Conservation (phyloP, 2,888 invertebrate species). For the Smittia aterrima region DNA sequence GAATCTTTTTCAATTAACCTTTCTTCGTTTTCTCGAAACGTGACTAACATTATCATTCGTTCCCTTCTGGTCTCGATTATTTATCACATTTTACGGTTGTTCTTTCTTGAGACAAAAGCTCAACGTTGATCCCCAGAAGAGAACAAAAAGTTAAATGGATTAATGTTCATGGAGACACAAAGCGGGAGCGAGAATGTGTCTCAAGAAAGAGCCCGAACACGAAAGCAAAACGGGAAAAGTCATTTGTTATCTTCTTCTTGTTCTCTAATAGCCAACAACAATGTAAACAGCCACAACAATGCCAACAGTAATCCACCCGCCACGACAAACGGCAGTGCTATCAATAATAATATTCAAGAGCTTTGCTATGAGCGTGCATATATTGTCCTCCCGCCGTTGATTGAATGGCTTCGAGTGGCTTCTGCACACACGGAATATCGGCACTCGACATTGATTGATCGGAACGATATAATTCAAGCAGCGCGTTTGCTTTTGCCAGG, state of each 20-base stretch:
- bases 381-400: constrained; percentile 81
- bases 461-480: constrained; percentile 85
- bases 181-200: background rate
- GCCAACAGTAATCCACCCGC: constrained; percentile 46
- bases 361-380: constrained; percentile 85
- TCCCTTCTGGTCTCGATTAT: background rate
- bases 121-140: background rate
- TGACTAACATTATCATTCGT: background rate
- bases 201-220: background rate
- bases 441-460: constrained; percentile 72
- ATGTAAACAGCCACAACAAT: constrained; percentile 50
- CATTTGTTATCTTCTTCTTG: constrained; percentile 42
- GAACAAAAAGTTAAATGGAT: constrained; percentile 10
- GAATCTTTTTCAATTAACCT: too few relatives aligned
- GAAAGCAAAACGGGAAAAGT: constrained; percentile 7
- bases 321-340: constrained; percentile 48
- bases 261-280: constrained; percentile 29
- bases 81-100: constrained; percentile 1
- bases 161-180: background rate
- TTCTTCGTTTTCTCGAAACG: background rate
- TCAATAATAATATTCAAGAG: constrained; percentile 62
- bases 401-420: constrained; percentile 86
- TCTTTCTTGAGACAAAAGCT: background rate
- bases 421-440: constrained; percentile 80
- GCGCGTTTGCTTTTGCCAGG: constrained; percentile 81